Percentiles rank a stretch among this genome's conserved stretches.
Conservation (phyloP, 2,113 vertebrate species). For the Clarias magur region DNA sequence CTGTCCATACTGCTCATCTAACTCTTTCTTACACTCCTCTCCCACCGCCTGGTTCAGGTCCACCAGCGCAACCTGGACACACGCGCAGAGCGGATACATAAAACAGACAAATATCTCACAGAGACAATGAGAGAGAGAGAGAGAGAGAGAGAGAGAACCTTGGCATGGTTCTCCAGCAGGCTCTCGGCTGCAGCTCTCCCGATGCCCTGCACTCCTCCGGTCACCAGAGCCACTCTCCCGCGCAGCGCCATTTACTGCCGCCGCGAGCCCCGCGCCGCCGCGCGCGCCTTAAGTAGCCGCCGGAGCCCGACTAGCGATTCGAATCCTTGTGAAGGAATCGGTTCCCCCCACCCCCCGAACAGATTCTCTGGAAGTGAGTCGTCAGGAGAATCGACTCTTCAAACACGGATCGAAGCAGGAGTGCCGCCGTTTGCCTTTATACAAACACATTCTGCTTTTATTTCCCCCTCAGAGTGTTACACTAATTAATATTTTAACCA, state of each 20-base stretch:
- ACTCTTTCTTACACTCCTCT: constrained; percentile 75
- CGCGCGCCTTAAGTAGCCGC: constrained; percentile 56
- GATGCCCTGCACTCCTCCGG: constrained; percentile 95
- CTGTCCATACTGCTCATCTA: constrained; percentile 83
- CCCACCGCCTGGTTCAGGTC: constrained; percentile 83
- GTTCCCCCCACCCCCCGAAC: background rate
- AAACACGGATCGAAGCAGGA: background rate
- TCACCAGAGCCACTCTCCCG: constrained; percentile 92
- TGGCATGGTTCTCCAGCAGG: constrained; percentile 81
- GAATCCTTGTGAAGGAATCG: background rate
- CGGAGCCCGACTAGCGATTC: background rate
- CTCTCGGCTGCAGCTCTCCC: constrained; percentile 81
- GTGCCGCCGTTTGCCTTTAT: background rate
- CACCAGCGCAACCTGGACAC: constrained; percentile 65
- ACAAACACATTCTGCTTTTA: too few relatives aligned
- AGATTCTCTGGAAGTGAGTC: background rate
- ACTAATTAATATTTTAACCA: too few relatives aligned
- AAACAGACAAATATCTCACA: background rate
- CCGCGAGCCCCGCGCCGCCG: constrained; percentile 12
- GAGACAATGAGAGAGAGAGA: background rate
- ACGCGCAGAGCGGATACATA: background rate
- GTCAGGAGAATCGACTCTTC: background rate
- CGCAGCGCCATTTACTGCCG: constrained; percentile 79
- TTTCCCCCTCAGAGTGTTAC: too few relatives aligned
- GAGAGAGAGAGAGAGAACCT: constrained; percentile 70